Evolutionary conservation across 2,113 vertebrate species (phyloP).

Genomic region (Mustelus asterias): DNA sequence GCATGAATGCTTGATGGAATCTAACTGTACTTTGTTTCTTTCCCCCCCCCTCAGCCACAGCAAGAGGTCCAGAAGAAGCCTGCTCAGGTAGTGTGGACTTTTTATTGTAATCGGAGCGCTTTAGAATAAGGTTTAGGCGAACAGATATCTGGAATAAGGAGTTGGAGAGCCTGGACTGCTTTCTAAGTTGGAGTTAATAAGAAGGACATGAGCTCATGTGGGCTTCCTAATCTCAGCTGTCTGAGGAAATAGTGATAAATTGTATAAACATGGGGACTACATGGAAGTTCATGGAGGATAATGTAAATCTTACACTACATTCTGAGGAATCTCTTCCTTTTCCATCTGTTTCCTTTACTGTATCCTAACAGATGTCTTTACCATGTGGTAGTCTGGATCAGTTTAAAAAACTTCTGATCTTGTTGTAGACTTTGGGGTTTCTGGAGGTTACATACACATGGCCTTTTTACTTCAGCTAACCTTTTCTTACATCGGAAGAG

Average conservation of each 20-base stretch:
- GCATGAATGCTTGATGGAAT: slow-evolving; percentile 9
- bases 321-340: slow-evolving; percentile 63
- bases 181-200: slow-evolving; percentile 41
- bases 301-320: slow-evolving; percentile 66
- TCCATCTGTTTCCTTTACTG: slow-evolving; percentile 66
- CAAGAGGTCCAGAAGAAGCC: slow-evolving; percentile 88
- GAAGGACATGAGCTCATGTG: slow-evolving; percentile 53
- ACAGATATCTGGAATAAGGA: slow-evolving; percentile 29
- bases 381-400: slow-evolving; percentile 58
- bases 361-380: slow-evolving; percentile 63
- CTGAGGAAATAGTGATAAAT: slow-evolving; percentile 64
- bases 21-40: slow-evolving; percentile 39
- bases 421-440: slow-evolving; percentile 47
- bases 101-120: not conserved
- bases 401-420: slow-evolving; percentile 50
- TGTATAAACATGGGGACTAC: slow-evolving; percentile 62
- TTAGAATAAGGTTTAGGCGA: not conserved
- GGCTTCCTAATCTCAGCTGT: slow-evolving; percentile 60
- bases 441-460: slow-evolving; percentile 40
- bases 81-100: slow-evolving; percentile 72
- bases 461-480: slow-evolving; percentile 25
- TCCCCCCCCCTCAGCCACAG: slow-evolving; percentile 69
- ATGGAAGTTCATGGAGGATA: slow-evolving; percentile 62
- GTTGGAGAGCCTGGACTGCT: slow-evolving; percentile 41
- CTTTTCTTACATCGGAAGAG: not conserved